phyloP scores from a whole-genome alignment of 2,888 invertebrate genomes.

The Drosophila borealis region DNA sequence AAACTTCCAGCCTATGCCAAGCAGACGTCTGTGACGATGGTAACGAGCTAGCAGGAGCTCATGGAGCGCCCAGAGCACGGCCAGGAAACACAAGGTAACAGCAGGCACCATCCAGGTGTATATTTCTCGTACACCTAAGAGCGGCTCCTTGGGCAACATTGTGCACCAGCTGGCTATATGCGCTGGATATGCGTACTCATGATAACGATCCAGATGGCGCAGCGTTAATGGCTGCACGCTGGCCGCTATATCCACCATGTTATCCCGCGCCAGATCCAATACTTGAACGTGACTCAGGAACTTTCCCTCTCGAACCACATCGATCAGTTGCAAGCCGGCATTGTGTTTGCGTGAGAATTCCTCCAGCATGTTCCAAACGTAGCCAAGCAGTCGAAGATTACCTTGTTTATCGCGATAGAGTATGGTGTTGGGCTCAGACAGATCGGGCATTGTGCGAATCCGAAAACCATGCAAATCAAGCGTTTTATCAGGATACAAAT shows the following conservation, averaged over 20 bases:
- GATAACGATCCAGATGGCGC: slow-evolving; percentile 16
- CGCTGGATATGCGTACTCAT: slow-evolving; percentile 52
- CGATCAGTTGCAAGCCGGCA: slow-evolving; percentile 39
- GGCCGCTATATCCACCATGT: slow-evolving; percentile 56
- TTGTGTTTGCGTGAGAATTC: slow-evolving; percentile 54
- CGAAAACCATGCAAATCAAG: slow-evolving; percentile 33
- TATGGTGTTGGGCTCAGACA: slow-evolving; percentile 66
- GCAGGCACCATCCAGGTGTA: slow-evolving; percentile 22
- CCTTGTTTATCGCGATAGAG: slow-evolving; percentile 40
- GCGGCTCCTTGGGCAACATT: slow-evolving; percentile 57
- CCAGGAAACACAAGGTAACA: slow-evolving; percentile 16
- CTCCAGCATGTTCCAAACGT: slow-evolving; percentile 59
- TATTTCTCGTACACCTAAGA: slow-evolving; percentile 17
- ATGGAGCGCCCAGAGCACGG: slow-evolving; percentile 24
- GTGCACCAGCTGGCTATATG: slow-evolving; percentile 63
- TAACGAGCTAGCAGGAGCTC: slow-evolving; percentile 25
- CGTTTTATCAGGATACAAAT: slow-evolving; percentile 56
- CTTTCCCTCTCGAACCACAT: slow-evolving; percentile 4
- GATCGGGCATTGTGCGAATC: slow-evolving; percentile 60
- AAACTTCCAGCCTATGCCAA: slow-evolving; percentile 46
- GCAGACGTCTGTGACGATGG: slow-evolving; percentile 31
- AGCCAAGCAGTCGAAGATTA: slow-evolving; percentile 41
- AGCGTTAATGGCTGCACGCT: slow-evolving; percentile 47
- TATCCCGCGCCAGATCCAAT: slow-evolving; percentile 38
- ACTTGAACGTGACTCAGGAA: slow-evolving; percentile 37